A percentile compares a stretch with the other conserved stretches of the same genome.
phyloP scores from a whole-genome alignment of 2,113 vertebrate species.

The Holacanthus passer region DNA sequence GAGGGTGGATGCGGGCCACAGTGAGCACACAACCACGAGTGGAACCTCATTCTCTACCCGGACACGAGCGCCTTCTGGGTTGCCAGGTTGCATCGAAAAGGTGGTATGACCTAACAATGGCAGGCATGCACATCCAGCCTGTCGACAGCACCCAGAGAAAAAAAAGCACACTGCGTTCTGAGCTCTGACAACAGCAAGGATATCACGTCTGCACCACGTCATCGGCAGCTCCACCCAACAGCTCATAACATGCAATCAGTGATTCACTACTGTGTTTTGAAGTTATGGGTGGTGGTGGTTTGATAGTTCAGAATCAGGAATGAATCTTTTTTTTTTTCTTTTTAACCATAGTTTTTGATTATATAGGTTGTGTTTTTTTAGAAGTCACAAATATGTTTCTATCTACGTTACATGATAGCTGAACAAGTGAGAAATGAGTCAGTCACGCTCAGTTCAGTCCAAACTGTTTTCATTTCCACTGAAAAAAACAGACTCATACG shows the following conservation, averaged over 20 bases:
- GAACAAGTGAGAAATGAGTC: not conserved
- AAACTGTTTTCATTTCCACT: not conserved
- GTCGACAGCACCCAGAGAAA: no score
- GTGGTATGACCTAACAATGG: not conserved
- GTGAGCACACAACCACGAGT: not conserved
- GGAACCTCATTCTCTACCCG: not conserved
- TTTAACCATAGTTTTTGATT: no score
- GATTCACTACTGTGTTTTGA: no score
- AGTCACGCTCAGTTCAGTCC: not conserved
- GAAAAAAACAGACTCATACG: not conserved
- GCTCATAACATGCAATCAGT: no score
- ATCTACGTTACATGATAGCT: not conserved
- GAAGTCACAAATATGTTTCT: not conserved
- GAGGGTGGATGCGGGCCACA: not conserved
- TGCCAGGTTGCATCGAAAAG: constrained; percentile 20
- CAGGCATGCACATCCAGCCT: not conserved
- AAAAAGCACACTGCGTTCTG: not conserved
- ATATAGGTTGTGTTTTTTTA: not conserved
- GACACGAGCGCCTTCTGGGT: not conserved
- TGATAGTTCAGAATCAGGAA: no score
- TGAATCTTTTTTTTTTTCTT: no score
- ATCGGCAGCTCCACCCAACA: no score
- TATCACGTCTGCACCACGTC: not conserved
- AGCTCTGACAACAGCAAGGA: not conserved
- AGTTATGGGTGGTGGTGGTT: no score